phyloP scores from a whole-genome alignment of 2,797 vertebrate genomes.

The Danio albolineatus region DNA sequence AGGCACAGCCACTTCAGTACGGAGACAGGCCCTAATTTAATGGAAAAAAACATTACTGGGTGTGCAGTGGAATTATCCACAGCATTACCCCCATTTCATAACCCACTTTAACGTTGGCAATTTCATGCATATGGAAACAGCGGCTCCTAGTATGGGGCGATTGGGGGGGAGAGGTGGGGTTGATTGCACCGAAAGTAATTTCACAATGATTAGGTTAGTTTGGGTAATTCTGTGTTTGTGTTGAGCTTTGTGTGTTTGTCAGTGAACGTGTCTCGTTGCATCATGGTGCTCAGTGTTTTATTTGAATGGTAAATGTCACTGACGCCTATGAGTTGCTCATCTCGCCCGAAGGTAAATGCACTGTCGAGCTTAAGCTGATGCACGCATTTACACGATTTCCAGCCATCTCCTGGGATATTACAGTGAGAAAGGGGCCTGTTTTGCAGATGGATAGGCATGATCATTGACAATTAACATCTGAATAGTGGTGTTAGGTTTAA shows the following conservation, averaged over 20 bases:
- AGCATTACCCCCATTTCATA: conserved; percentile 98
- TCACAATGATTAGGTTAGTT: conserved; percentile 98
- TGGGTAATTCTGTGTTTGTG: conserved; percentile 22
- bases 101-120: conserved; percentile 97
- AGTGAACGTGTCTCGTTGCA: conserved; percentile 23
- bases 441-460: conserved; percentile 84
- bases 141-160: conserved; percentile 89
- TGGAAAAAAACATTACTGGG: conserved; percentile 93
- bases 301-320: conserved; percentile 7
- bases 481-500: conserved; percentile 79
- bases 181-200: conserved; percentile 99
- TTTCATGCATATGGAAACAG: conserved; percentile 99
- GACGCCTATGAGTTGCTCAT: conserved; percentile 81
- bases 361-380: conserved; percentile 87
- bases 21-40: conserved; percentile 81
- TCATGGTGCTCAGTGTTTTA: neutral
- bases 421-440: conserved; percentile 61
- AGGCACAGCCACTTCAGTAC: conserved; percentile 85
- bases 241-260: conserved; percentile 12
- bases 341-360: conserved; percentile 86
- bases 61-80: conserved; percentile 96
- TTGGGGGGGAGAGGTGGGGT: conserved; percentile 87
- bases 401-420: conserved; percentile 68
- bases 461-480: conserved; percentile 85
- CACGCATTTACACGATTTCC: conserved; percentile 89